phyloP scores from a whole-genome alignment of 1,140 invertebrate genomes.

The Stegodyphus dumicola region DNA sequence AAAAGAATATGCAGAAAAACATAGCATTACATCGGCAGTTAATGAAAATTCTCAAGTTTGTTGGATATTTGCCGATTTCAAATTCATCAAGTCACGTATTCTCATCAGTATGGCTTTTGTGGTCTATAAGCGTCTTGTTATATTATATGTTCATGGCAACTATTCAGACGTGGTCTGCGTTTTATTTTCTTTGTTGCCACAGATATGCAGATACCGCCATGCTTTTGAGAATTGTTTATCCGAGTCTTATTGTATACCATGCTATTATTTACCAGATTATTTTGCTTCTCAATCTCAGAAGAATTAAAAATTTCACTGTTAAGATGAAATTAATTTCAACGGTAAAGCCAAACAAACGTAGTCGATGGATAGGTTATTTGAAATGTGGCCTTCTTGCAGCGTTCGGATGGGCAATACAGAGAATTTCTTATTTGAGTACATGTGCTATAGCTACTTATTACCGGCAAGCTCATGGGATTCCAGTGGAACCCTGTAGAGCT shows the following conservation, averaged over 20 bases:
- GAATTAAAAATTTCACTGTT: neutral
- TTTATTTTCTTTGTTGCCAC: neutral
- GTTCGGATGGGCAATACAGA: too few relatives aligned
- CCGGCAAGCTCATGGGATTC: too few relatives aligned
- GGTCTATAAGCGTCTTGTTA: neutral
- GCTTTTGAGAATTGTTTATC: neutral
- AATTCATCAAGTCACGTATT: neutral
- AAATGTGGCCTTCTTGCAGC: too few relatives aligned
- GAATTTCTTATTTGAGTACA: too few relatives aligned
- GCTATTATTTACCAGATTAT: neutral
- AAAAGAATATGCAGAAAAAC: neutral
- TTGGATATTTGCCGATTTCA: neutral
- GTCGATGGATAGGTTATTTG: too few relatives aligned
- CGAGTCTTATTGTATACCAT: neutral
- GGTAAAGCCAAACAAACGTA: too few relatives aligned
- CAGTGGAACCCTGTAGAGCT: too few relatives aligned
- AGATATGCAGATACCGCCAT: neutral
- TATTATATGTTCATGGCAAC: neutral
- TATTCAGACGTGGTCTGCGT: neutral
- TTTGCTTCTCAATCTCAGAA: neutral
- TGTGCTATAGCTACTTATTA: too few relatives aligned
- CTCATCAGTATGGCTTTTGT: neutral
- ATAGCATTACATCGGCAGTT: neutral
- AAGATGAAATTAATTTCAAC: too few relatives aligned
- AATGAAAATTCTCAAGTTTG: neutral